phyloP scores from a whole-genome alignment of 2,888 invertebrate species.

The Mesorhabditis spiculigera region DNA sequence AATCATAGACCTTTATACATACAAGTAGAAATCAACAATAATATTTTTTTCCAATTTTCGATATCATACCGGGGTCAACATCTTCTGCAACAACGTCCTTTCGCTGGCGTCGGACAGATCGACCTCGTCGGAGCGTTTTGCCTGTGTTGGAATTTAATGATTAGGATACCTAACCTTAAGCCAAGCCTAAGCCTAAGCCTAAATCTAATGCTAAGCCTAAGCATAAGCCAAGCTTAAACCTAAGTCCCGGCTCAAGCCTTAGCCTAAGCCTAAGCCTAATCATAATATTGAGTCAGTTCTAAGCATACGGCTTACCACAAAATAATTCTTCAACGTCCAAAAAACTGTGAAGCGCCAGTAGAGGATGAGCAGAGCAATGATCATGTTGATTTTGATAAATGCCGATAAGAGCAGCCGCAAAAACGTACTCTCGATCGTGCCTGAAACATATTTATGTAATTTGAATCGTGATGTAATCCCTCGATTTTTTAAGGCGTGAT shows the following conservation, averaged over 20 bases:
- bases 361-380: neutral
- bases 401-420: neutral
- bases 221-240: no score
- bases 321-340: constrained; percentile 2
- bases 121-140: neutral
- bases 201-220: no score
- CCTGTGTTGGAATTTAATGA: neutral
- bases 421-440: neutral
- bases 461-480: no score
- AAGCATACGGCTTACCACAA: neutral
- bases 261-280: no score
- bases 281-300: no score
- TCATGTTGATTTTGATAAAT: constrained; percentile 1
- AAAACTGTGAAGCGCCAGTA: neutral
- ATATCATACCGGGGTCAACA: neutral
- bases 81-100: neutral
- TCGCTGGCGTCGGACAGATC: neutral
- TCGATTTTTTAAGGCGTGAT: no score
- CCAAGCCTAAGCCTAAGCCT: no score
- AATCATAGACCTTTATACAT: no score
- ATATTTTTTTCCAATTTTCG: neutral
- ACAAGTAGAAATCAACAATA: no score
- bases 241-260: no score
- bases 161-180: no score
- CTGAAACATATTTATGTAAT: neutral